Evolutionary conservation across 1,140 invertebrate species (phyloP).

Genomic region (Drosophila azteca): DNA sequence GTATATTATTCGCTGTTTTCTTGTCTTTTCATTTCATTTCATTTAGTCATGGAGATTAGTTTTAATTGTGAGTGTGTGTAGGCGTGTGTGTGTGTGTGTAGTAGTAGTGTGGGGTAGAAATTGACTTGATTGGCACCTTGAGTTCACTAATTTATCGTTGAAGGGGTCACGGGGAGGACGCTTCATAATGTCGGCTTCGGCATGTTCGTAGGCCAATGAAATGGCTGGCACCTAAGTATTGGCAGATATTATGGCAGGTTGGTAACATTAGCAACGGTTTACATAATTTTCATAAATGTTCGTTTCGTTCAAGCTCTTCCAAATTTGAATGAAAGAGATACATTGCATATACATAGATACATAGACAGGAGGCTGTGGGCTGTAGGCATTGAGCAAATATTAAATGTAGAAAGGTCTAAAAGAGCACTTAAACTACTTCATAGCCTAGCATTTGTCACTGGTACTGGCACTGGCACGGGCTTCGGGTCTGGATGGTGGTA

Average conservation of each 20-base stretch:
- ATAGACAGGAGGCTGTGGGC: no score
- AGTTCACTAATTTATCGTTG: slow-evolving; percentile 98
- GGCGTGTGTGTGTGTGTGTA: slow-evolving; percentile 23
- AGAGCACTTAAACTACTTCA: slow-evolving; percentile 52
- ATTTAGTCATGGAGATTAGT: slow-evolving; percentile 62
- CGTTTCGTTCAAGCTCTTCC: slow-evolving; percentile 8
- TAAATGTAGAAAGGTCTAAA: background rate
- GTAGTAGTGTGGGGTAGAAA: slow-evolving; percentile 58
- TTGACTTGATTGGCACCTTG: slow-evolving; percentile 91
- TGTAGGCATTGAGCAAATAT: no score
- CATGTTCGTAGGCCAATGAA: slow-evolving; percentile 99
- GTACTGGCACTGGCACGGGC: slow-evolving; percentile 3
- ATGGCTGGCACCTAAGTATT: slow-evolving; percentile 96
- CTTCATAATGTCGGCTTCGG: slow-evolving; percentile 99
- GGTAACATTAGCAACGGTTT: slow-evolving; percentile 75
- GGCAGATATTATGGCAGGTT: slow-evolving; percentile 63
- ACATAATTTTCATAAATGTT: slow-evolving; percentile 37
- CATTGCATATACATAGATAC: slow-evolving; percentile 4
- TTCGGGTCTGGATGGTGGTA: slow-evolving; percentile 31
- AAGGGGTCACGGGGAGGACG: slow-evolving; percentile 98
- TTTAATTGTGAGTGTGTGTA: slow-evolving; percentile 34
- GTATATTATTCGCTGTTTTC: slow-evolving; percentile 38
- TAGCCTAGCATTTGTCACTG: slow-evolving; percentile 30
- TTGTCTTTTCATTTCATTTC: slow-evolving; percentile 21
- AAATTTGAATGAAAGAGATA: no score